phyloP scores from a whole-genome alignment of 2,888 invertebrate species.

The Tenthredo notha region DNA sequence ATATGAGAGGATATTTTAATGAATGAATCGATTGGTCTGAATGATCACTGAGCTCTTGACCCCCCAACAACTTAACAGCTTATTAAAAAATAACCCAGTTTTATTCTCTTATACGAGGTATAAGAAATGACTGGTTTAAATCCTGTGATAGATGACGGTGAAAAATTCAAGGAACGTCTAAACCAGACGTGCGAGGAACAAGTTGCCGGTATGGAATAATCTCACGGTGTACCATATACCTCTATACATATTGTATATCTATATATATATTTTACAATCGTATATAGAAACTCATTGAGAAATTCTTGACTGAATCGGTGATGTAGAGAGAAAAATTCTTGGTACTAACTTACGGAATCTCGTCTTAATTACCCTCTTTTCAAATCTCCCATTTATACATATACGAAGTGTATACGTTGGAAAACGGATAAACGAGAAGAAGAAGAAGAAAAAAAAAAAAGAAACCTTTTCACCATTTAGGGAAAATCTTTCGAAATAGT shows the following conservation, averaged over 20 bases:
- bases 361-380: slow-evolving; percentile 18
- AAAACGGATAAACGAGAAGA: no score
- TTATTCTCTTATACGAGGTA: slow-evolving; percentile 5
- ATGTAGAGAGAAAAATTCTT: slow-evolving; percentile 11
- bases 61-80: not conserved
- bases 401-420: not conserved
- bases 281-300: slow-evolving; percentile 44
- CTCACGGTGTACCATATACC: not conserved
- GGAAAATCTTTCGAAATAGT: slow-evolving; percentile 10
- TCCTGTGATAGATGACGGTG: not conserved
- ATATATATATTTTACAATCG: not conserved
- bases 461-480: not conserved
- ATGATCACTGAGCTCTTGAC: not conserved
- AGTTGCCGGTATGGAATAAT: slow-evolving; percentile 25
- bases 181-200: slow-evolving; percentile 24
- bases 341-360: slow-evolving; percentile 29
- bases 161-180: slow-evolving; percentile 29
- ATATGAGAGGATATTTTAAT: not conserved
- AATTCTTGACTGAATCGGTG: slow-evolving; percentile 3
- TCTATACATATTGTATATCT: not conserved
- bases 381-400: not conserved
- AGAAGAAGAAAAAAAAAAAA: not conserved
- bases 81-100: not conserved
- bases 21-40: not conserved
- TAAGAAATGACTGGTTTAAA: not conserved